These are phyloP conservation scores for Ondatra zibethicus DNA, from an alignment of 2,113 vertebrate species.

Conservation along the genomic window DNA sequence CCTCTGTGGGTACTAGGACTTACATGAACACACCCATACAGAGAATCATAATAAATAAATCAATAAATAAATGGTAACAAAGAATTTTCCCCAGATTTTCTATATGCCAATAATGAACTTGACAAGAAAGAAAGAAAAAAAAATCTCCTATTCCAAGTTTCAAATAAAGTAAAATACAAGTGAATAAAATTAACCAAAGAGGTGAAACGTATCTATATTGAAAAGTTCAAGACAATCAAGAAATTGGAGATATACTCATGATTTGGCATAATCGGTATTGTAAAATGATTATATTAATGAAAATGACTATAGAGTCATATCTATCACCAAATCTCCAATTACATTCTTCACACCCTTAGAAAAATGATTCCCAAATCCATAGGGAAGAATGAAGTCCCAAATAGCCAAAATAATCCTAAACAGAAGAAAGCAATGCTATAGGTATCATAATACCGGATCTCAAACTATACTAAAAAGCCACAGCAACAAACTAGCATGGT, in stretches of 20 bases:
- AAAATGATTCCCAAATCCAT: neutral
- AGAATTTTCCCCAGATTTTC: neutral
- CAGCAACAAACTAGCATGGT: neutral
- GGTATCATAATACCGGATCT: neutral
- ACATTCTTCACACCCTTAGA: neutral
- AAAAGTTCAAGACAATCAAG: neutral
- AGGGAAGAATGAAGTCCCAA: neutral
- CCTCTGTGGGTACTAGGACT: neutral
- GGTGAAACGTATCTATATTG: neutral
- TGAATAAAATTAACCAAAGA: neutral
- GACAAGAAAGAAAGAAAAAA: neutral
- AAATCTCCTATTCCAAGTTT: neutral
- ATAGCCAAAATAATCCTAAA: neutral
- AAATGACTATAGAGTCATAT: neutral
- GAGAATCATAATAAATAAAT: neutral
- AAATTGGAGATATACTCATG: neutral
- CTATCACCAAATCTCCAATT: too few relatives aligned
- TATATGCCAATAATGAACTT: neutral
- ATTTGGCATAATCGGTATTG: neutral
- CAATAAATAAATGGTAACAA: neutral
- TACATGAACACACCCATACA: neutral
- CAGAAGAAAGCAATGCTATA: neutral
- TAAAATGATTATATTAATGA: neutral
- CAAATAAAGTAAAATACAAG: neutral
- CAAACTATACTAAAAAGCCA: neutral